A percentile compares a stretch with the other conserved stretches of the same genome.
These are phyloP conservation scores for Propithecus coquereli DNA, from an alignment of 2,113 vertebrate species.

Conservation along the genomic window DNA sequence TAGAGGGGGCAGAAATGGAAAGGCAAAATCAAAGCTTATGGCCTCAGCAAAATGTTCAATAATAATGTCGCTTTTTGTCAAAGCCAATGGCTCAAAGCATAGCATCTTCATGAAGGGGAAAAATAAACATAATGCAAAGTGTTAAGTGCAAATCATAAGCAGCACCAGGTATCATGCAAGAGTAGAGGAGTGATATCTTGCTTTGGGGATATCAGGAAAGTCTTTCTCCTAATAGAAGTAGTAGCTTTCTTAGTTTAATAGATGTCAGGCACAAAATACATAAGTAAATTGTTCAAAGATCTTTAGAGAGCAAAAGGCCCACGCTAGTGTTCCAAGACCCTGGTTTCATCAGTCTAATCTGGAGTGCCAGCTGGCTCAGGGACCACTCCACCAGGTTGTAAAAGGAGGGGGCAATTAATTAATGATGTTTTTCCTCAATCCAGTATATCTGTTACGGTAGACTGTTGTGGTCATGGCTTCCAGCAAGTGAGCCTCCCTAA, in stretches of 20 bases:
- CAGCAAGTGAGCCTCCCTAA: neutral
- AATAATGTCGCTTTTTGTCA: neutral
- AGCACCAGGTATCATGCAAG: neutral
- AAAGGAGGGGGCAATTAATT: neutral
- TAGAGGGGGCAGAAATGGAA: neutral
- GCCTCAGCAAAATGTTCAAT: conserved; percentile 8
- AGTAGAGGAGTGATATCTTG: neutral
- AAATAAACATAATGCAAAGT: neutral
- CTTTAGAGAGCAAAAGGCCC: accelerated
- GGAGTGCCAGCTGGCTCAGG: neutral
- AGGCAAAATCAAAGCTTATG: neutral
- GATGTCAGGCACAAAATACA: neutral
- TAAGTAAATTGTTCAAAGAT: neutral
- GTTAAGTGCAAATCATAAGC: neutral
- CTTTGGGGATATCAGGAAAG: neutral
- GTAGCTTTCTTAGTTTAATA: neutral
- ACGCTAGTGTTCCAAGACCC: neutral
- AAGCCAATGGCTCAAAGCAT: neutral
- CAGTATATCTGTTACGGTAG: neutral
- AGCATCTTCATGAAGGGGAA: neutral
- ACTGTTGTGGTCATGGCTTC: accelerated
- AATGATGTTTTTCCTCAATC: neutral
- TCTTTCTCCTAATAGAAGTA: neutral
- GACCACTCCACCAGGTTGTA: neutral
- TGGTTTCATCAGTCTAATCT: neutral